phyloP scores from a whole-genome alignment of 2,113 vertebrate species.

The Emydura subglobosa region DNA sequence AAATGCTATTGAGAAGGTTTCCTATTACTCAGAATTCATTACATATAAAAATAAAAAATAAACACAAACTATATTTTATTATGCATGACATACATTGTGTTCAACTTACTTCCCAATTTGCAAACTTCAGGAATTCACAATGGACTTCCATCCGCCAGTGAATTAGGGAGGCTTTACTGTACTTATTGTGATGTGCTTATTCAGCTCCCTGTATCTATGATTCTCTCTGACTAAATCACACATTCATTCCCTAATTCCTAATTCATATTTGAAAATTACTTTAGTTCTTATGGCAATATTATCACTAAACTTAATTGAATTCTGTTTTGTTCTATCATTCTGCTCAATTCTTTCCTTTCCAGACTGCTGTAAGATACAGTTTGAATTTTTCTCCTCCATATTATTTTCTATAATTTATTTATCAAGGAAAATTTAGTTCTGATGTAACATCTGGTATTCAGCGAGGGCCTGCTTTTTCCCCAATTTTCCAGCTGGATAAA shows the following conservation, averaged over 20 bases:
- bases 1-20: neutral
- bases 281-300: neutral
- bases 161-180: conserved; percentile 25
- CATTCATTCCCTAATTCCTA: neutral
- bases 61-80: neutral
- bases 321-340: neutral
- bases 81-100: neutral
- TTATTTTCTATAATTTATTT: neutral
- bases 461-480: neutral
- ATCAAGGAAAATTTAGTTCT: neutral
- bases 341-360: neutral
- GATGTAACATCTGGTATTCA: neutral
- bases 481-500: conserved; percentile 1
- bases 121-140: neutral
- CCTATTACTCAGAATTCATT: neutral
- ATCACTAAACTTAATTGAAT: neutral
- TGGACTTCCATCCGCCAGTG: neutral
- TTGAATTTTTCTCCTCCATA: neutral
- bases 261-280: neutral
- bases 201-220: neutral
- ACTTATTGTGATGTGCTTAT: neutral
- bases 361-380: neutral
- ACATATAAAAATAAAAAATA: neutral
- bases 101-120: neutral
- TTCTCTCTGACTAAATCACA: neutral